A percentile compares a stretch with the other conserved stretches of the same genome.
phyloP scores from a whole-genome alignment of 37 sponge, comb jelly and placozoan species.

The Chondrosia reniformis region DNA sequence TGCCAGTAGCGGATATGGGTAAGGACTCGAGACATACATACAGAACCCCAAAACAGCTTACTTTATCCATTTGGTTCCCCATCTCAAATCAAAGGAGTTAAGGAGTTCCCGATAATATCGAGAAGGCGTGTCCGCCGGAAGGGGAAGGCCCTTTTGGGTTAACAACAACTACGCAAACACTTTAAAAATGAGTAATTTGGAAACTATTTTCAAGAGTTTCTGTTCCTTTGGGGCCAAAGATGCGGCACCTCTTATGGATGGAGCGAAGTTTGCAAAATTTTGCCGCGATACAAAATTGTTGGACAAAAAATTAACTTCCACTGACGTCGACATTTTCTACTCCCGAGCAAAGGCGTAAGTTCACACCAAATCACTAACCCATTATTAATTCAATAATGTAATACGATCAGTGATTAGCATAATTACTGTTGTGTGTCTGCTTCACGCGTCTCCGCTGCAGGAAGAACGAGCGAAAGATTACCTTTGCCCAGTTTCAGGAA shows the following conservation, averaged over 20 bases:
- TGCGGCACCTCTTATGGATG: conserved; percentile 54
- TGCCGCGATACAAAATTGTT: conserved; percentile 66
- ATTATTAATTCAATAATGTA: not conserved
- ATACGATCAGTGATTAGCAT: not conserved
- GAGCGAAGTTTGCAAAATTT: conserved; percentile 84
- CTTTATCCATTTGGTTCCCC: conserved; percentile 21
- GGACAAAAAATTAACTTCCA: conserved; percentile 77
- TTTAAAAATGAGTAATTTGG: conserved; percentile 25
- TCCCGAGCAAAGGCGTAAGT: conserved; percentile 65
- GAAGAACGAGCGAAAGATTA: conserved; percentile 85
- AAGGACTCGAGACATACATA: not conserved
- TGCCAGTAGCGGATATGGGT: not conserved
- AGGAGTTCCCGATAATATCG: not conserved
- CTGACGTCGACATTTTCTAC: conserved; percentile 89
- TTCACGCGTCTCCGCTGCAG: conserved; percentile 48
- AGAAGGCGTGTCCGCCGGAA: not conserved
- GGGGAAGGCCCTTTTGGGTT: not conserved
- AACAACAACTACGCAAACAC: not conserved
- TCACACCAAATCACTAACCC: not conserved
- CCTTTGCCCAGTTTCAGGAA: conserved; percentile 63
- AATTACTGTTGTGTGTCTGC: not conserved
- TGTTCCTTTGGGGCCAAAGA: conserved; percentile 60
- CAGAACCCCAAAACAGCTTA: not conserved
- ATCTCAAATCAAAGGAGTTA: not conserved
- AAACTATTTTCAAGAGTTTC: conserved; percentile 45